Conservation (phyloP, 1,140 invertebrate species). For the Ephestia elutella region DNA sequence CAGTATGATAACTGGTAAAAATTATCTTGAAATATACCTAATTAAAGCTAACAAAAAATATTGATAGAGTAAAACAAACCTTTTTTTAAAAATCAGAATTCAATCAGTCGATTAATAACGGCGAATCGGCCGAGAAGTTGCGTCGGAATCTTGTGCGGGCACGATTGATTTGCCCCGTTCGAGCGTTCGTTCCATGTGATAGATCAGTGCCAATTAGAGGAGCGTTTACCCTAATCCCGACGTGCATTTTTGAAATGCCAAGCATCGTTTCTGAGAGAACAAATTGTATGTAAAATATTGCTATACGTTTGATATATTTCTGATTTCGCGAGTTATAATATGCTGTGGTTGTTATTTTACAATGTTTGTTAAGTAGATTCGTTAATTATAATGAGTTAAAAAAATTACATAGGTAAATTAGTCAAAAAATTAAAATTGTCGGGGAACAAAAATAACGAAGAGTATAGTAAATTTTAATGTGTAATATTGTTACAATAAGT, state of each 20-base stretch:
- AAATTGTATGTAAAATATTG: conserved; percentile 2
- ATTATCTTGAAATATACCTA: no score
- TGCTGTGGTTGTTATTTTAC: no score
- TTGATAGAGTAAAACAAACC: neutral
- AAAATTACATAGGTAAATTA: no score
- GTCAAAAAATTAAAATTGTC: no score
- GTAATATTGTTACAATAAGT: no score
- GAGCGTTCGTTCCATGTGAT: conserved; percentile 20
- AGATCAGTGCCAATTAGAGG: conserved; percentile 29
- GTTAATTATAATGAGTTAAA: no score
- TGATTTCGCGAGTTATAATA: no score
- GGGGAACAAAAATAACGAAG: no score
- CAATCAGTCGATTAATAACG: neutral
- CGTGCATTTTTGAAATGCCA: conserved; percentile 1
- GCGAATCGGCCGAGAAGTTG: neutral
- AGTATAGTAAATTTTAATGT: no score
- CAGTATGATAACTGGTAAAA: no score
- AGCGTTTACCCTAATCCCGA: conserved; percentile 21
- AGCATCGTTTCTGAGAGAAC: neutral
- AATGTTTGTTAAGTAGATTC: no score
- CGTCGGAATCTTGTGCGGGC: neutral
- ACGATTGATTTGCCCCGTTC: conserved; percentile 5
- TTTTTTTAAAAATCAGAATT: neutral
- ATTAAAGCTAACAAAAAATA: neutral
- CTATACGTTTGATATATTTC: no score